Evolutionary conservation across 1,140 invertebrate genomes (phyloP), one percentile per base, ranked within the genome.

Genomic region (Drosophila jambulina): DNA sequence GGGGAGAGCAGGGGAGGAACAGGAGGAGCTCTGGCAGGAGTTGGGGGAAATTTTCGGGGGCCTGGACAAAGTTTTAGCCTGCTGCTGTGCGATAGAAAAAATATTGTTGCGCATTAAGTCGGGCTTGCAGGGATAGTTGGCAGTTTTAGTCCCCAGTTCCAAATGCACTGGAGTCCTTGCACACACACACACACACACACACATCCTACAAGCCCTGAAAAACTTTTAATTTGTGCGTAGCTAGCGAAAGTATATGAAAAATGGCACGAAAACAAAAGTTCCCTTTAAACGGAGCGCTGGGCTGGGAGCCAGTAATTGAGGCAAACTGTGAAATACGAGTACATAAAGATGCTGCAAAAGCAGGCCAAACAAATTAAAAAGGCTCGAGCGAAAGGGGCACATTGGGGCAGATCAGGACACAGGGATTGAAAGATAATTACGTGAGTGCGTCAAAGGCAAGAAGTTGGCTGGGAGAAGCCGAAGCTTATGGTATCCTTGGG

Each of bases 201-300:
- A 6, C 10, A 27, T 9, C 13, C 32, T 10, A 8, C 32, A 17
- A 21, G 19, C 8, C 51, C 51, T 23, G 65, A 12, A 71, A 71
- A 78, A 78, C 76, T 78, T 78, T 78, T 78, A 78, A 78, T 78
- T 78, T 78, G 76, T 78, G 65, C 75, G 75, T 63, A 61, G 40
- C 68, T n/a, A 70, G 64, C 57, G 75, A 78, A 78, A 78, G 75
- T 78, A 78, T 71, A 78, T 78, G 76, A 78, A 78, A 78, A 78
- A 78, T 78, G 75, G 75, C 75, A 77, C 15, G 34, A 78, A 78
- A 78, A 78, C 75, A 77, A 78, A 78, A 78, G 75, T 78, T 78
- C n/a, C 36, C 34, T 21, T 25, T 42, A 45, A 68, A 61, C 60
- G 75, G 19, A 49, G 43, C 12, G n/a, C 70, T 64, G 21, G 74